These are phyloP conservation scores for Amiota mariae DNA, from an alignment of 2,888 invertebrate genomes.

Conservation along the genomic window DNA sequence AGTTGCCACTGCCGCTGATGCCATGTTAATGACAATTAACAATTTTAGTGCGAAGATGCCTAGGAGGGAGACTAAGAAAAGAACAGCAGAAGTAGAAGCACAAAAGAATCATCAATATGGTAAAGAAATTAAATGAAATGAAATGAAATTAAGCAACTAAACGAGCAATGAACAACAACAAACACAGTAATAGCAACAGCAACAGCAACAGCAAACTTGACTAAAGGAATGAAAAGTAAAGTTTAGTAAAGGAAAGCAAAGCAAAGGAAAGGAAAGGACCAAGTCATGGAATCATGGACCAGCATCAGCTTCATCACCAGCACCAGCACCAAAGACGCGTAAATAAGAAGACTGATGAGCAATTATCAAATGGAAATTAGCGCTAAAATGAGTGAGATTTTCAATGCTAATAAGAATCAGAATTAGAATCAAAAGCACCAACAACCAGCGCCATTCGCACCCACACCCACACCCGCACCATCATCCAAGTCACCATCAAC, in stretches of 20 bases:
- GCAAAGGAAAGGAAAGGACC: neutral
- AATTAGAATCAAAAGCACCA: too few relatives aligned
- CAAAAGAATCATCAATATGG: slow-evolving; percentile 39
- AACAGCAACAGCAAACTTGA: neutral
- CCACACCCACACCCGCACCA: too few relatives aligned
- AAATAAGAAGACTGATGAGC: slow-evolving; percentile 54
- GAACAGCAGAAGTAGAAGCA: neutral
- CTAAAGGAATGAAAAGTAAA: neutral
- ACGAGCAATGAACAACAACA: slow-evolving; percentile 37
- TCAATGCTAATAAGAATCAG: slow-evolving; percentile 20
- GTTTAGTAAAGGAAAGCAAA: neutral
- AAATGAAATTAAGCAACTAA: slow-evolving; percentile 64
- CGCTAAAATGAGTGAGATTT: slow-evolving; percentile 29
- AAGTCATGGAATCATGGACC: too few relatives aligned
- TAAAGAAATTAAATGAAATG: slow-evolving; percentile 56
- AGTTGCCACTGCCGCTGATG: neutral
- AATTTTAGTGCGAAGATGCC: slow-evolving; percentile 32
- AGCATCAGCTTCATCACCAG: too few relatives aligned
- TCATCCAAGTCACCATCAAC: too few relatives aligned
- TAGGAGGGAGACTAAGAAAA: slow-evolving; percentile 32
- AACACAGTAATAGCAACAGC: slow-evolving; percentile 9
- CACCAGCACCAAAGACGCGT: neutral
- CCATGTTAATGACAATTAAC: slow-evolving; percentile 14
- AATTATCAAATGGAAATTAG: slow-evolving; percentile 60
- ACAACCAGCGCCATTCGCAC: too few relatives aligned